Conservation (phyloP, 2,888 invertebrate species). For the Morpho achilles region DNA sequence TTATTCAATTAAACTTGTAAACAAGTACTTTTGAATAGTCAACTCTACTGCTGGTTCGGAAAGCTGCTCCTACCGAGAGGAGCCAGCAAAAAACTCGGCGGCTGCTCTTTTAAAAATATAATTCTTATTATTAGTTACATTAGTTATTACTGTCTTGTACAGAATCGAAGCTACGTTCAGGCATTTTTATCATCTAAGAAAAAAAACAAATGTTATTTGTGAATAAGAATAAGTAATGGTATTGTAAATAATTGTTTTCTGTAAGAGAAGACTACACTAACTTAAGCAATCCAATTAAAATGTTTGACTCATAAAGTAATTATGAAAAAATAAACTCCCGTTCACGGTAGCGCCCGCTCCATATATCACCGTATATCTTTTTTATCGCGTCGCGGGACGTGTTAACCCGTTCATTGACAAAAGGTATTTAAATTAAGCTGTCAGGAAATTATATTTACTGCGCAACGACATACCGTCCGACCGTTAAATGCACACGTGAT, state of each 20-base stretch:
- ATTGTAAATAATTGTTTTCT: neutral
- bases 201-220: no score
- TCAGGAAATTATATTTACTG: constrained; percentile 73
- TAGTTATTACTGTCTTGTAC: no score
- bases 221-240: no score
- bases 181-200: no score
- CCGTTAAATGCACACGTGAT: constrained; percentile 52
- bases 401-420: constrained; percentile 78
- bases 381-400: constrained; percentile 62
- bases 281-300: constrained; percentile 59
- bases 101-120: no score
- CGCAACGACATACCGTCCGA: constrained; percentile 53
- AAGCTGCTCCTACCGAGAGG: no score
- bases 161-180: no score
- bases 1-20: no score
- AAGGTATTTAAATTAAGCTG: constrained; percentile 79
- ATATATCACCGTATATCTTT: constrained; percentile 52
- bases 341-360: constrained; percentile 50
- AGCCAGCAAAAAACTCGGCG: no score
- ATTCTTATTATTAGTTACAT: no score
- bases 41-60: no score
- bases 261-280: neutral
- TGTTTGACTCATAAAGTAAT: constrained; percentile 57
- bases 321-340: constrained; percentile 50
- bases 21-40: no score